Percentiles rank a stretch among this genome's conserved stretches.
These are phyloP conservation scores for Notarius lentiginosus DNA, from an alignment of 2,113 vertebrate genomes.

Conservation along the genomic window DNA sequence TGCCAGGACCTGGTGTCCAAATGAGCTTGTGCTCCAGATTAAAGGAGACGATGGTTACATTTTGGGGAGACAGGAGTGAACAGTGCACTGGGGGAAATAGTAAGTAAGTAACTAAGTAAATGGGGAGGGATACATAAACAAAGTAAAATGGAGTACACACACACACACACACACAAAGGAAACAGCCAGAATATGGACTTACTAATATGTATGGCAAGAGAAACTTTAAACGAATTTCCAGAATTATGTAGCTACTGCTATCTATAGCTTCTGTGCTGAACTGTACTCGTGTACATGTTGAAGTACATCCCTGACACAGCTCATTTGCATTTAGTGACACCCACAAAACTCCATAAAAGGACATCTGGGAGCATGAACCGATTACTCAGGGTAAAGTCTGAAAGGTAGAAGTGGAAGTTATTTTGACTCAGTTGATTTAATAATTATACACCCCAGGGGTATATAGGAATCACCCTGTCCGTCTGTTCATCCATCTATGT, in stretches of 20 bases:
- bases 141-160: background rate
- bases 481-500: no score
- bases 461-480: no score
- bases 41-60: conserved; percentile 63
- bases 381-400: no score
- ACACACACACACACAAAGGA: background rate
- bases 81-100: conserved; percentile 37
- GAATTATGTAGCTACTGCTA: no score
- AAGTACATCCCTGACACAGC: background rate
- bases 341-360: background rate
- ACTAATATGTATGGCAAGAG: background rate
- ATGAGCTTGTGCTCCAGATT: conserved; percentile 67
- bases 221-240: no score
- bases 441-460: no score
- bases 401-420: no score
- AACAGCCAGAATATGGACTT: background rate
- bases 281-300: no score
- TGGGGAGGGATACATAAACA: background rate
- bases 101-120: no score
- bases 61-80: conserved; percentile 57
- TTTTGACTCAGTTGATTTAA: no score
- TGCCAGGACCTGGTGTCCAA: conserved; percentile 58
- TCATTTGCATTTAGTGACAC: background rate
- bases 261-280: background rate
- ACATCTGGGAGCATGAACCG: no score